Base-by-base conservation (phyloP, 2,113 vertebrate species). In the Plestiodon gilberti region DNA sequence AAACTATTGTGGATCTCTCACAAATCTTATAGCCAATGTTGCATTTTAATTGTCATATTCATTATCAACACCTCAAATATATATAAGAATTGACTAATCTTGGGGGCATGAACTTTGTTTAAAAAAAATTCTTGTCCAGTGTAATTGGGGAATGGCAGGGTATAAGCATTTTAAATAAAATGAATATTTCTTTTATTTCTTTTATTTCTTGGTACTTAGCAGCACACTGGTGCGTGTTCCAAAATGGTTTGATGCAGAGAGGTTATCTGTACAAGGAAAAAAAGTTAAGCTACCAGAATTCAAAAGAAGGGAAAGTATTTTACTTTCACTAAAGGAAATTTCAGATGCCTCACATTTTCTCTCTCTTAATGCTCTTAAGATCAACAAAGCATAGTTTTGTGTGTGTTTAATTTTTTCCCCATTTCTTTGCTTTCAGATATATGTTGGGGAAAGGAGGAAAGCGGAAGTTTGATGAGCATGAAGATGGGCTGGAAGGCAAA, bases 381-480 rank as follows among this genome's bases (percentile, higher is more conserved):
- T 48, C 43, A 48, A 8, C 43, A 4, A 48, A 8, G 43, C 14
- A 7, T 2, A 14, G 8, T 64, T 28, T 75, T 62, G 6, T 0
- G 59, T 69, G 28, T 48, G 73, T 8, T 90, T 74, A 74, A 71
- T 10, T 35, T 55, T 40, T 78, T 70, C 55, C 90, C 81, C n/a
- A 57, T 15, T 55, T 87, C 91, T 88, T 95, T 76, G 90, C 84
- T 95, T 96, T 73, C 96, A 99, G 99, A 99, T 99, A 98, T 98
- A 99, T 99, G 99, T 99, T 99, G 97, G 98, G 98, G 97, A 99
- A 99, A 99, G 98, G 98, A 96, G 98, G 98, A 97, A 99, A 99
- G 95, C 98, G 99, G 95, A 99, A 99, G 97, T 97, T 99, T 98
- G 98, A 99, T 86, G 98, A 99, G 97, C 97, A 99, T 99, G 98